These are phyloP conservation scores for Limnodromus scolopaceus DNA, from an alignment of 2,797 vertebrate species.

Conservation along the genomic window DNA sequence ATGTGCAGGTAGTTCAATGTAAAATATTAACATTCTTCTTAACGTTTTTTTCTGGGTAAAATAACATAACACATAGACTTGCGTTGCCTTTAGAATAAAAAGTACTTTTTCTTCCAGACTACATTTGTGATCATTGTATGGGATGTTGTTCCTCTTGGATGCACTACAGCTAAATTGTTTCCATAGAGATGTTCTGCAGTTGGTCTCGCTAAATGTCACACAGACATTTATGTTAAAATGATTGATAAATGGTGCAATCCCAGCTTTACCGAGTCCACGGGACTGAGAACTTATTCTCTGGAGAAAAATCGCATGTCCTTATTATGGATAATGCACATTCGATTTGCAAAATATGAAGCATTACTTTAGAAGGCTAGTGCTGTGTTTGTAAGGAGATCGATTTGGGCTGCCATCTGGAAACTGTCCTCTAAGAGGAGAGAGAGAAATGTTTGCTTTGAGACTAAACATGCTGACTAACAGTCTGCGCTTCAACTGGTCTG, in stretches of 20 bases:
- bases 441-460: slow-evolving; percentile 47
- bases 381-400: background rate
- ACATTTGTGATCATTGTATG: background rate
- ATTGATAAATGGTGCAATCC: background rate
- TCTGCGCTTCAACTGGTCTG: background rate
- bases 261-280: background rate
- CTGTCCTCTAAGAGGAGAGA: slow-evolving; percentile 2
- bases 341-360: background rate
- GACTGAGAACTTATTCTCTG: background rate
- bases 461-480: slow-evolving; percentile 48
- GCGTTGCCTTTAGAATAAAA: background rate
- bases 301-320: background rate
- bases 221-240: background rate
- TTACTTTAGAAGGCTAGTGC: slow-evolving; percentile 17
- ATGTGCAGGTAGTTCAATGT: background rate
- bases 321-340: background rate
- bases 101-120: background rate
- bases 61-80: accelerated
- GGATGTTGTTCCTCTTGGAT: background rate
- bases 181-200: slow-evolving; percentile 52
- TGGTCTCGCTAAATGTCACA: slow-evolving; percentile 21
- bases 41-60: background rate
- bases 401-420: slow-evolving; percentile 57
- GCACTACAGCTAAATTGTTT: slow-evolving; percentile 24
- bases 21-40: background rate